These are phyloP conservation scores for Cheilosia impressa DNA, from an alignment of 2,888 invertebrate species.

Conservation along the genomic window DNA sequence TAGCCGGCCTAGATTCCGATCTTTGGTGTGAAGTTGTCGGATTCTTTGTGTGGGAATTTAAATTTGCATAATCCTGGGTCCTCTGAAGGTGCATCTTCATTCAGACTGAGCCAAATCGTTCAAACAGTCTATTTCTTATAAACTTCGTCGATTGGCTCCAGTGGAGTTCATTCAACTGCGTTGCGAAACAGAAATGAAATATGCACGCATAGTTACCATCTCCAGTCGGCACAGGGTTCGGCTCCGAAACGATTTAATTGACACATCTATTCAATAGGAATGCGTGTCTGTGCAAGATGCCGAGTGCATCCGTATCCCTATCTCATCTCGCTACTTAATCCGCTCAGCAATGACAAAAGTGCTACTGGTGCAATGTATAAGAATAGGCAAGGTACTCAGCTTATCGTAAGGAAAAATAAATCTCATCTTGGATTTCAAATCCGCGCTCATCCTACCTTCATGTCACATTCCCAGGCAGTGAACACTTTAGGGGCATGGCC, in stretches of 20 bases:
- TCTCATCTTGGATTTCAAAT: conserved; percentile 5
- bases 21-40: too few relatives aligned
- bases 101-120: too few relatives aligned
- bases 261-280: background rate
- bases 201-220: too few relatives aligned
- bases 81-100: too few relatives aligned
- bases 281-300: background rate
- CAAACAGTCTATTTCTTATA: too few relatives aligned
- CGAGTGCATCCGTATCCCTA: background rate
- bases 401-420: background rate
- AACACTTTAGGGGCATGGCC: background rate
- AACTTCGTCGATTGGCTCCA: too few relatives aligned
- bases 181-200: too few relatives aligned
- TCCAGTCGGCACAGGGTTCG: background rate
- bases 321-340: conserved; percentile 1
- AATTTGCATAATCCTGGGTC: too few relatives aligned
- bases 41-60: too few relatives aligned
- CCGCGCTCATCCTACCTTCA: conserved; percentile 14
- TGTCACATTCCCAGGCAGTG: conserved; percentile 32
- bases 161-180: background rate
- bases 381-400: background rate
- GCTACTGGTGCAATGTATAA: background rate
- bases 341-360: conserved; percentile 1
- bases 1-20: too few relatives aligned
- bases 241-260: background rate